phyloP scores from a whole-genome alignment of 2,888 invertebrate genomes.

The Xanthostigma xanthostigma region DNA sequence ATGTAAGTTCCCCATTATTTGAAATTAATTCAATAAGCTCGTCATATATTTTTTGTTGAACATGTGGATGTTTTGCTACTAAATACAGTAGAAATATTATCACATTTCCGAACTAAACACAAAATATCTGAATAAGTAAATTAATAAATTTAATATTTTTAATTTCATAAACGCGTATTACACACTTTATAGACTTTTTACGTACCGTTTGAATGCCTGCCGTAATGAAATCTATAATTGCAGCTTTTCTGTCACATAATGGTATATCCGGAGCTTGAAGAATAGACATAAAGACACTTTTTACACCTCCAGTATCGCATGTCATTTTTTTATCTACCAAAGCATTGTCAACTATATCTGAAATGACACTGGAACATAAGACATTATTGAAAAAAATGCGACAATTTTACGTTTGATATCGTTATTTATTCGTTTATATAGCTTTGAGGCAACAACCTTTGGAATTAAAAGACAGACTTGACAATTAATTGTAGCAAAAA shows the following conservation, averaged over 20 bases:
- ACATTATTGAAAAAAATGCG: constrained; percentile 5
- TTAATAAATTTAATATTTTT: background rate
- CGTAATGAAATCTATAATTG: constrained; percentile 73
- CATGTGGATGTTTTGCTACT: constrained; percentile 50
- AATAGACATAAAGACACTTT: constrained; percentile 61
- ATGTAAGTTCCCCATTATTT: constrained; percentile 36
- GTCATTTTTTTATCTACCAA: constrained; percentile 38
- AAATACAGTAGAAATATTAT: constrained; percentile 62
- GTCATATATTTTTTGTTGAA: constrained; percentile 47
- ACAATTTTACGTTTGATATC: background rate
- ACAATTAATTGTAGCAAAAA: no score
- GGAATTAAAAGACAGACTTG: no score
- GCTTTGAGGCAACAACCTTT: no score
- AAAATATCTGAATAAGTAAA: background rate
- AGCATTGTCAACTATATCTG: constrained; percentile 60
- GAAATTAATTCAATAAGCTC: constrained; percentile 40
- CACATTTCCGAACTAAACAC: constrained; percentile 57
- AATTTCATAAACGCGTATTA: constrained; percentile 4
- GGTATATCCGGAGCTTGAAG: constrained; percentile 56
- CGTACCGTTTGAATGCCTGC: constrained; percentile 74
- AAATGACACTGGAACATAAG: constrained; percentile 45
- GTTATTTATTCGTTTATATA: background rate
- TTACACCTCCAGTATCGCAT: constrained; percentile 40
- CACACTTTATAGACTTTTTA: constrained; percentile 2
- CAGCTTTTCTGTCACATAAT: constrained; percentile 67